phyloP scores from a whole-genome alignment of 1,140 invertebrate genomes.

The Hesperophylax magnus region DNA sequence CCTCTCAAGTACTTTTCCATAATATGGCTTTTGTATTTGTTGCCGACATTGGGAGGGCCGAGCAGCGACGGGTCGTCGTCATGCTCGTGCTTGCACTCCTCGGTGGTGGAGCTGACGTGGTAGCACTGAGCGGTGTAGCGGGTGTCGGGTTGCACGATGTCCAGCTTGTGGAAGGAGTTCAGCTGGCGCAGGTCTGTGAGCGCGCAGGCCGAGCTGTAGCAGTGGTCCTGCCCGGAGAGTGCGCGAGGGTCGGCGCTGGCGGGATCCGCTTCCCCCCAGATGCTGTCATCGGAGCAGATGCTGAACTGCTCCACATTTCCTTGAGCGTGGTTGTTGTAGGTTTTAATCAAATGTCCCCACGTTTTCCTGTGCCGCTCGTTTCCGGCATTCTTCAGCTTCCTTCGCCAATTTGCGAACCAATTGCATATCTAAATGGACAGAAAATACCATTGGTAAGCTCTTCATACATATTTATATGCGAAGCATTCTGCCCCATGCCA shows the following conservation, averaged over 20 bases:
- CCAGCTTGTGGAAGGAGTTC: conserved; percentile 50
- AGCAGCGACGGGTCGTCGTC: conserved; percentile 50
- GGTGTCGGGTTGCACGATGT: conserved; percentile 12
- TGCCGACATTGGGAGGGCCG: conserved; percentile 56
- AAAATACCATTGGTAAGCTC: too few species aligned
- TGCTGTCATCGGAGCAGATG: conserved; percentile 81
- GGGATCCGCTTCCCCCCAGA: conserved; percentile 76
- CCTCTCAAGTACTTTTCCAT: conserved; percentile 72
- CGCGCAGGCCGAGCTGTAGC: conserved; percentile 60
- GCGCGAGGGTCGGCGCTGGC: conserved; percentile 52
- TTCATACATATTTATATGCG: too few species aligned
- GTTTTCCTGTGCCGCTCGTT: conserved; percentile 75
- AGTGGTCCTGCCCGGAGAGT: conserved; percentile 49
- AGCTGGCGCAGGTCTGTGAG: conserved; percentile 26
- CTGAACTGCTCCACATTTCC: conserved; percentile 83
- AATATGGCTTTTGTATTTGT: conserved; percentile 72
- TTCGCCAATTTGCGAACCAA: conserved; percentile 84
- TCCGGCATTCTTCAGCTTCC: conserved; percentile 80
- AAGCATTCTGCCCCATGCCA: too few species aligned
- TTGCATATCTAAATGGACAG: conserved; percentile 75
- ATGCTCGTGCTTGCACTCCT: conserved; percentile 56
- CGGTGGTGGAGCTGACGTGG: conserved; percentile 64
- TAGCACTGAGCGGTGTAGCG: conserved; percentile 60
- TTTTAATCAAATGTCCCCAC: conserved; percentile 80
- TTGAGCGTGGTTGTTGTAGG: conserved; percentile 79